phyloP scores from a whole-genome alignment of 2,113 vertebrate species.

The Tyto alba region DNA sequence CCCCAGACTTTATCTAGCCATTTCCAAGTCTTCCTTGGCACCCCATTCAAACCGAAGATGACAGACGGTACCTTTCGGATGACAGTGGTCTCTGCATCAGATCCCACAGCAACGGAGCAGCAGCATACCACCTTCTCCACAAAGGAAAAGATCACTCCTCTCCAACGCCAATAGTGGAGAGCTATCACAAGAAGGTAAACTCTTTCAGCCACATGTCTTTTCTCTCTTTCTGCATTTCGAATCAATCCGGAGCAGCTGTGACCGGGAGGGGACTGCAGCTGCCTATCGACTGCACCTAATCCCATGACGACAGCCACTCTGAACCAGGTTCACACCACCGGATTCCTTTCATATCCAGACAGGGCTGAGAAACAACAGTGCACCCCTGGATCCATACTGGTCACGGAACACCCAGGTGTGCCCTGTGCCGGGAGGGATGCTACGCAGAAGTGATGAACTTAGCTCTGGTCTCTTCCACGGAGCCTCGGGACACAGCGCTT shows the following conservation, averaged over 20 bases:
- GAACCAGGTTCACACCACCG: neutral
- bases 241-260: neutral
- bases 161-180: neutral
- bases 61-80: neutral
- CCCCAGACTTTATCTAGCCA: neutral
- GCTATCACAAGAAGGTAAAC: neutral
- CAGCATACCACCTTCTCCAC: neutral
- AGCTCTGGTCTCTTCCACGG: neutral
- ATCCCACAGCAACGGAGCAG: neutral
- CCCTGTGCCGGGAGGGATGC: neutral
- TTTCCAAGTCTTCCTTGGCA: neutral
- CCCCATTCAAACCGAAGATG: neutral
- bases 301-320: neutral
- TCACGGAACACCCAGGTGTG: neutral
- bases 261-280: accelerated
- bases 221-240: neutral
- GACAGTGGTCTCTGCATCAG: neutral
- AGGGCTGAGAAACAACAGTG: neutral
- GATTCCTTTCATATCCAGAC: neutral
- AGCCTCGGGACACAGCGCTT: neutral
- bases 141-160: neutral
- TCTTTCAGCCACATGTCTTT: neutral
- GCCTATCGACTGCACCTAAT: neutral
- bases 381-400: neutral
- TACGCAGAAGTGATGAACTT: neutral